Evolutionary conservation across 2,113 vertebrate species (phyloP).

Genomic region (Eidolon helvum): DNA sequence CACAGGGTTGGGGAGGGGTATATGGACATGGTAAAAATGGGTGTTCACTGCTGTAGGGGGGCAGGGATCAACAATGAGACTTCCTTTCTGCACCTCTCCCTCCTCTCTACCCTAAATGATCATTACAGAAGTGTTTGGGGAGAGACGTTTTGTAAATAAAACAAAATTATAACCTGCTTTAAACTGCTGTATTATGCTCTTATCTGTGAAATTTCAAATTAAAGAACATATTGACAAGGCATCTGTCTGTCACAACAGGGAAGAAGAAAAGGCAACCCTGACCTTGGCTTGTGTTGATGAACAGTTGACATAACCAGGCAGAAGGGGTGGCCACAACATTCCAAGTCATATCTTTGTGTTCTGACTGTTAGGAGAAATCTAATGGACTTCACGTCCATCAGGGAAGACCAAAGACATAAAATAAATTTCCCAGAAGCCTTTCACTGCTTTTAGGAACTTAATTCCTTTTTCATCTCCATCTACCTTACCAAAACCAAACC

Average conservation of each 20-base stretch:
- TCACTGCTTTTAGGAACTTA: neutral
- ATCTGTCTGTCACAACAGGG: neutral
- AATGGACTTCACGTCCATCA: neutral
- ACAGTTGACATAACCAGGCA: neutral
- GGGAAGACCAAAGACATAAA: neutral
- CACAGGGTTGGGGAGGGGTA: rapidly evolving
- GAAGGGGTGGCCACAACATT: neutral
- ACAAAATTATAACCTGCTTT: neutral
- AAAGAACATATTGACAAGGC: neutral
- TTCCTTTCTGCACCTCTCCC: neutral
- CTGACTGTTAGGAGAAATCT: neutral
- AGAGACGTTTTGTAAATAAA: neutral
- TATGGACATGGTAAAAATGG: neutral
- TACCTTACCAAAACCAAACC: neutral
- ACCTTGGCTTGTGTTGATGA: neutral
- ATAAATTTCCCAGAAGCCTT: neutral
- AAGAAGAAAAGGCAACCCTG: neutral
- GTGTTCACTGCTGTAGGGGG: neutral
- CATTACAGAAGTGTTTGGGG: neutral
- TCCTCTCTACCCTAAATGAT: neutral
- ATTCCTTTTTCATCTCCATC: neutral
- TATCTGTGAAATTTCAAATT: neutral
- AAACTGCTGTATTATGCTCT: neutral
- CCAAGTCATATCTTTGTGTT: neutral
- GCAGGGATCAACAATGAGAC: neutral